A percentile compares a stretch with the other conserved stretches of the same genome.
phyloP scores from a whole-genome alignment of 2,113 vertebrate species.

The Carettochelys insculpta region DNA sequence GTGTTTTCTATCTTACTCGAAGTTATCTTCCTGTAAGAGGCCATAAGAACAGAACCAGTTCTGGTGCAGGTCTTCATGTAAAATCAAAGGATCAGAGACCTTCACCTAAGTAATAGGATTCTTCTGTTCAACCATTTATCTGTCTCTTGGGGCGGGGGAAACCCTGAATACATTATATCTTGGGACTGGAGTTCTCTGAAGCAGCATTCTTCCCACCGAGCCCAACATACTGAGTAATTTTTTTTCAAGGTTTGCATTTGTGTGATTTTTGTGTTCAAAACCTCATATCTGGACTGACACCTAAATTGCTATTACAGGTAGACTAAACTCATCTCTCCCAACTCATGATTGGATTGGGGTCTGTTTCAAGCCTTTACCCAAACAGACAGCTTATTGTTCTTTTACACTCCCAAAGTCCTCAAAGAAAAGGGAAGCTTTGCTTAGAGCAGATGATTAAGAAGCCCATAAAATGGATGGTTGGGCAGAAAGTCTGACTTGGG shows the following conservation, averaged over 20 bases:
- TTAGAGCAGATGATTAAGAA: not conserved
- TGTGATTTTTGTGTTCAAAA: accelerated
- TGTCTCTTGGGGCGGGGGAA: not conserved
- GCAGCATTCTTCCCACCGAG: not conserved
- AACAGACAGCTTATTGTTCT: not conserved
- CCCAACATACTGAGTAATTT: not conserved
- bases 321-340: not conserved
- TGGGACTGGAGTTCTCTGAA: not conserved
- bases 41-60: not conserved
- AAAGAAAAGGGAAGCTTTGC: not conserved
- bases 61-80: not conserved
- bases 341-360: not conserved
- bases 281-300: not conserved
- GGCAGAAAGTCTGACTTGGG: not conserved
- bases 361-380: not conserved
- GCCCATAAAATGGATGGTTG: not conserved
- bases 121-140: not conserved
- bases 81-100: not conserved
- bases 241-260: slow-evolving; percentile 9
- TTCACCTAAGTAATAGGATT: not conserved
- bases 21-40: not conserved
- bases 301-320: not conserved
- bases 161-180: not conserved
- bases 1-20: no score
- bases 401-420: not conserved